Percentiles rank a stretch among this genome's conserved stretches.
These are phyloP conservation scores for Pegea sp. DNA, from an alignment of 23 tunicate genomes.

Conservation along the genomic window DNA sequence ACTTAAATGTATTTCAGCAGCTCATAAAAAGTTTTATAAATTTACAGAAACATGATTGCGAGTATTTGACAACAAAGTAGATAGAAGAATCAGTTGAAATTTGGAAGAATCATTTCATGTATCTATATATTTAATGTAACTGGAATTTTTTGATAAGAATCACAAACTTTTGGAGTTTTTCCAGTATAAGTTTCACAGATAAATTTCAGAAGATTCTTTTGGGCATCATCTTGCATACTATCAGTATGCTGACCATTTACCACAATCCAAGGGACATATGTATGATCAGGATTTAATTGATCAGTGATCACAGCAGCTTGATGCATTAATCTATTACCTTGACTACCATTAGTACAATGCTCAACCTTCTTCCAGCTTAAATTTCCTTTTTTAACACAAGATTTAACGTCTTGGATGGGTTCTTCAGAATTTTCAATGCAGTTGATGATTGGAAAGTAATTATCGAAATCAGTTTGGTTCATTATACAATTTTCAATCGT, in stretches of 20 bases:
- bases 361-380: conserved; percentile 25
- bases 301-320: conserved; percentile 31
- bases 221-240: conserved; percentile 50
- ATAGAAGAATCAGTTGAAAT: conserved; percentile 1
- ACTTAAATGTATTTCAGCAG: background rate
- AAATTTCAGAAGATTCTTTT: conserved; percentile 21
- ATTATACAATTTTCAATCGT: conserved; percentile 68
- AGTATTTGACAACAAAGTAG: background rate
- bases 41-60: background rate
- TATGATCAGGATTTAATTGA: conserved; percentile 31
- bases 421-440: conserved; percentile 56
- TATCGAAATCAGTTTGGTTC: conserved; percentile 15
- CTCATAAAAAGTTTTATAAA: background rate
- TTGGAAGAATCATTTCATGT: background rate
- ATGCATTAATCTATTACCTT: conserved; percentile 71
- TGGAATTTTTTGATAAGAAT: too few relatives aligned
- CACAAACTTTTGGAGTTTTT: conserved; percentile 18
- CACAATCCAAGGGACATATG: conserved; percentile 55
- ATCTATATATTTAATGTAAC: too few relatives aligned
- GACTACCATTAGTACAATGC: conserved; percentile 39
- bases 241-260: conserved; percentile 62
- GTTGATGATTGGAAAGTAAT: conserved; percentile 48
- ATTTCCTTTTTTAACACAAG: conserved; percentile 20
- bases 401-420: conserved; percentile 46
- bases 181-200: conserved; percentile 56